Evolutionary conservation across 2,888 invertebrate species (phyloP), one percentile per base, ranked within the genome.

Genomic region (Morpho helenor): DNA sequence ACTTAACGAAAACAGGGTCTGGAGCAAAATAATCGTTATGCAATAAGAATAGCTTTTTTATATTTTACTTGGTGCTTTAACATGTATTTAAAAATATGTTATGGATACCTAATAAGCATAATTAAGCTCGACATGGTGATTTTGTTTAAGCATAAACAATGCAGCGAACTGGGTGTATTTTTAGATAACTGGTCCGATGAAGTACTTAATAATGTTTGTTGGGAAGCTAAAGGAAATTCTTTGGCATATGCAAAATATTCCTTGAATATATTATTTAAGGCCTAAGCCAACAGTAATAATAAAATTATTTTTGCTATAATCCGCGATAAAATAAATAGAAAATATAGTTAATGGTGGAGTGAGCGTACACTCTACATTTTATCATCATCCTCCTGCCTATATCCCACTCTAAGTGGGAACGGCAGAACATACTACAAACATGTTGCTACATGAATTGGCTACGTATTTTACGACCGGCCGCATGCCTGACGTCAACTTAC

Each of bases 51-150:
- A 56, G 39, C 42, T 49, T 48, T 43, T 23, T 45, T 43, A 7
- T 48, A 54, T 48, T 54, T 22, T 48, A 47, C 52, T 52, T 52
- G 31, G 31, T 45, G 44, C 39, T 8, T 40, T 46, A 47, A 46
- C 40, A 53, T 53, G 53, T 53, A 53, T 22, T 45, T 53, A 53
- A 53, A 45, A 46, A 46, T 53, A 46, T 53, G 53, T 46, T 53
- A 53, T 41, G 53, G 53, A 40, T 3, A 10, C 22, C 53, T 53
- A 53, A 53, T 53, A 47, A 53, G 46, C 53, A 53, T 53, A 53
- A 53, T 53, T 40, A 41, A 39, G 40, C 46, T 53, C 7, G 53
- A 31, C 31, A 31, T 31, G 31, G 31, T 31, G 31, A 31, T 31
- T 31, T 31, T 40, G 16, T 46, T 53, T 53, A 41, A 53, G 46